Evolutionary conservation across 2,888 invertebrate genomes (phyloP), one percentile per base, ranked within the genome.

Genomic region (Tinea pellionella): DNA sequence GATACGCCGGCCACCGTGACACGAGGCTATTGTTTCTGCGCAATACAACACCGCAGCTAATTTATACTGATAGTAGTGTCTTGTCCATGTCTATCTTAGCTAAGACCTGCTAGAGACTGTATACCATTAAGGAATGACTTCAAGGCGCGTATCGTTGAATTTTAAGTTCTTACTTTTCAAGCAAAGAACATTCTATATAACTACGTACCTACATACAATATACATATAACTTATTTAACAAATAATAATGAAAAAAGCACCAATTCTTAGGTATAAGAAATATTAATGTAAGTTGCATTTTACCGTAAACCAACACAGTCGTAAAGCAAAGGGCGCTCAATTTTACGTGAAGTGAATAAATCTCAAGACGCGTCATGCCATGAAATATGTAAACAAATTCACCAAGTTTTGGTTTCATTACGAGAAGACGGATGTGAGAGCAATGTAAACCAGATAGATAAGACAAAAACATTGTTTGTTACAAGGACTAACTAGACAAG

Each of bases 401-500:
- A 73, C 73, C 72, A 80, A 80, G 75, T 81, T 83, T 79, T 83
- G 82, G 84, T 82, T 80, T 77, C 75, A 85, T 83, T 80, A 78
- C 74, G 71, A 67, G 70, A 64, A 64, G 64, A 65, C 64, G 70
- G 71, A 77, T 76, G 77, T 75, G 77, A 74, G 72, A 64, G 63
- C 75, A 77, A 78, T 80, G 57, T 32, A 57, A 57, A 55, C 19
- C 24, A 47, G 47, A 37, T 37, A 37, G 9, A 37, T 37, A n/a
- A 37, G 1, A 6, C n/a, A 37, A 37, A 30, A 24, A 24, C 24
- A 24, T 24, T 3, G 6, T 24, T 24, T 24, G 6, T 24, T 24
- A 24, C 6, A 24, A 6, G 24, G 6, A 24, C 3, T 24, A 24
- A 24, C 24, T 24, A 24, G 24, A 6, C 6, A 24, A 2, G 24